Percentiles rank a stretch among this genome's conserved stretches.
Conservation (phyloP, 2,797 vertebrate genomes). For the Eremophila alpestris region DNA sequence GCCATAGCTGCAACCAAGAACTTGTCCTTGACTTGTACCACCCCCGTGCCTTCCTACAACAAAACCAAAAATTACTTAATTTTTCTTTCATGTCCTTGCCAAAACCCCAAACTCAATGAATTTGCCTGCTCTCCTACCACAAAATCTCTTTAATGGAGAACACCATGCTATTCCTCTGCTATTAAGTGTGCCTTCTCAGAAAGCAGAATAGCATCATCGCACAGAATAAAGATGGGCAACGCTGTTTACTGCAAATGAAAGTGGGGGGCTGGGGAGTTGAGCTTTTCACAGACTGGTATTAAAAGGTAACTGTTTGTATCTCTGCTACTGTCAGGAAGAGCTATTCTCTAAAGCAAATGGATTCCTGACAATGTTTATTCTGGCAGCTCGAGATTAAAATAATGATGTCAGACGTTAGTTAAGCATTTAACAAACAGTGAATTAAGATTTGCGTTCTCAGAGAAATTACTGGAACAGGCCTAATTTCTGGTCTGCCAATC, state of each 20-base stretch:
- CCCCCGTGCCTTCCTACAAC: conserved; percentile 44
- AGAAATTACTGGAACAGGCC: conserved; percentile 51
- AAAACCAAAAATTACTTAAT: conserved; percentile 64
- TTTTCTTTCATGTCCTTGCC: conserved; percentile 9
- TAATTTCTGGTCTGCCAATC: conserved; percentile 47
- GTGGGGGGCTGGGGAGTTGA: not conserved
- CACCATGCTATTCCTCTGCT: conserved; percentile 7
- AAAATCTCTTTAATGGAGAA: conserved; percentile 30
- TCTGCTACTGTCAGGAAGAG: conserved; percentile 60
- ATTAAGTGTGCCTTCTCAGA: conserved; percentile 33
- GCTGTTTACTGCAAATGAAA: conserved; percentile 64
- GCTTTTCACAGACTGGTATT: conserved; percentile 64
- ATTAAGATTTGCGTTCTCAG: conserved; percentile 49
- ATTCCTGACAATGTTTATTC: conserved; percentile 62
- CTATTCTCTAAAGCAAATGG: conserved; percentile 69
- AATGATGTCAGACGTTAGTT: conserved; percentile 53
- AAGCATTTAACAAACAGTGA: conserved; percentile 43
- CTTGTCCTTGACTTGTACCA: conserved; percentile 66
- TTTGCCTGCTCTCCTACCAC: conserved; percentile 1
- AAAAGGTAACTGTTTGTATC: conserved; percentile 69
- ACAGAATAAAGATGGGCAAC: conserved; percentile 23
- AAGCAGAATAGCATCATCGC: conserved; percentile 36
- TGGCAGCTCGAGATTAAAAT: conserved; percentile 40
- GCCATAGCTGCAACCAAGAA: conserved; percentile 75
- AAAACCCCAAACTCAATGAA: not conserved